Conservation (phyloP, 2,888 invertebrate genomes). For the Hydrotaea diabolus region DNA sequence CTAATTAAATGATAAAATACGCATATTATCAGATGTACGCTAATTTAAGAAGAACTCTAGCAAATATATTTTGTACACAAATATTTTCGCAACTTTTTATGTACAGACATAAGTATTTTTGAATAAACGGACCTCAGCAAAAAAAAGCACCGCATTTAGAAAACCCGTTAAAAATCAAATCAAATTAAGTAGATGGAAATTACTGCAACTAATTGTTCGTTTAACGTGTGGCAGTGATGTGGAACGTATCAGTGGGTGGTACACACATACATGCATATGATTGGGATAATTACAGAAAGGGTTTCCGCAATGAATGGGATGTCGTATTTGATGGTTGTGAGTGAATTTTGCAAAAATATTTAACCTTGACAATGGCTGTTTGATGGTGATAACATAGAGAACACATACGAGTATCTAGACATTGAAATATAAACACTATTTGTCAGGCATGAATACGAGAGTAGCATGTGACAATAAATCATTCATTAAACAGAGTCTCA, state of each 20-base stretch:
- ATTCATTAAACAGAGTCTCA: constrained; percentile 23
- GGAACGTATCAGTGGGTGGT: neutral
- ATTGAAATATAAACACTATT: constrained; percentile 4
- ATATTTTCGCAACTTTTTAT: too few relatives aligned
- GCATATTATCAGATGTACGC: constrained; percentile 14
- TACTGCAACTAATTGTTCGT: constrained; percentile 3
- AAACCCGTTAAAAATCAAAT: constrained; percentile 46
- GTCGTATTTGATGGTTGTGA: neutral
- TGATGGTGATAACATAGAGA: neutral
- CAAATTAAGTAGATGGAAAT: constrained; percentile 54
- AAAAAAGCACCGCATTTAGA: constrained; percentile 18
- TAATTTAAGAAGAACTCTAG: constrained; percentile 35
- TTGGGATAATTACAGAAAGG: neutral
- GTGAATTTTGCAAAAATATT: constrained; percentile 18
- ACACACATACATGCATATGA: neutral
- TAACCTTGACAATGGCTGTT: constrained; percentile 52
- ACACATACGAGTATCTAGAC: too few relatives aligned
- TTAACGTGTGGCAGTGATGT: neutral
- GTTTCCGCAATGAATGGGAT: neutral
- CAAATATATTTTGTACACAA: too few relatives aligned
- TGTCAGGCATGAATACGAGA: neutral
- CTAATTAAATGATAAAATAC: constrained; percentile 32
- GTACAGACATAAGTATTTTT: neutral
- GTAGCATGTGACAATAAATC: constrained; percentile 7
- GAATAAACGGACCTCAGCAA: neutral